phyloP scores from a whole-genome alignment of 2,797 vertebrate species.

The Anolis apletophallus region DNA sequence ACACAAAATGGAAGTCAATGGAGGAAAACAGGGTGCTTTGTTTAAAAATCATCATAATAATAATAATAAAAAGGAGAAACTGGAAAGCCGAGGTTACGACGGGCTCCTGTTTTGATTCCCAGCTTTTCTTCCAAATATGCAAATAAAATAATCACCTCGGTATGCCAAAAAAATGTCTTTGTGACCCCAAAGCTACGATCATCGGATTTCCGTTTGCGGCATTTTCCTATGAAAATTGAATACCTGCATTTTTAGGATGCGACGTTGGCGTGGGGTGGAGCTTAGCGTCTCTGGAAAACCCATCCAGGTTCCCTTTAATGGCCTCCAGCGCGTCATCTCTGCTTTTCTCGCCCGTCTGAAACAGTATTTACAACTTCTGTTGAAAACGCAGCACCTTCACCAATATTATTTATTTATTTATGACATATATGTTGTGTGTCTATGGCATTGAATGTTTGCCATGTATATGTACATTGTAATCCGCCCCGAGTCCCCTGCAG shows the following conservation, averaged over 20 bases:
- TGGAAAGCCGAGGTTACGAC: not conserved
- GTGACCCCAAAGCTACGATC: not conserved
- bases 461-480: no score
- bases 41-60: not conserved
- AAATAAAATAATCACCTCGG: no score
- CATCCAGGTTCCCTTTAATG: constrained; percentile 98
- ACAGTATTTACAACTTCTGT: not conserved
- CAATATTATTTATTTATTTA: no score
- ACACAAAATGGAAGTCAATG: constrained; percentile 73
- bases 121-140: not conserved
- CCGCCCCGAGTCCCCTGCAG: no score
- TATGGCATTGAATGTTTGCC: no score
- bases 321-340: constrained; percentile 97
- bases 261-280: constrained; percentile 94
- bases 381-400: no score
- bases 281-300: constrained; percentile 98
- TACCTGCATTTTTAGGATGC: constrained; percentile 94
- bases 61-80: not conserved
- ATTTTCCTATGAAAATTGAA: constrained; percentile 33
- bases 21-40: constrained; percentile 49
- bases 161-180: not conserved
- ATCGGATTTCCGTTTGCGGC: constrained; percentile 1
- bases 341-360: constrained; percentile 91
- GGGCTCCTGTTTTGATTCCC: no score
- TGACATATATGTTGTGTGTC: no score